Percentiles rank a stretch among this genome's conserved stretches.
Conservation (phyloP, 2,888 invertebrate genomes). For the Agrotis ipsilon region DNA sequence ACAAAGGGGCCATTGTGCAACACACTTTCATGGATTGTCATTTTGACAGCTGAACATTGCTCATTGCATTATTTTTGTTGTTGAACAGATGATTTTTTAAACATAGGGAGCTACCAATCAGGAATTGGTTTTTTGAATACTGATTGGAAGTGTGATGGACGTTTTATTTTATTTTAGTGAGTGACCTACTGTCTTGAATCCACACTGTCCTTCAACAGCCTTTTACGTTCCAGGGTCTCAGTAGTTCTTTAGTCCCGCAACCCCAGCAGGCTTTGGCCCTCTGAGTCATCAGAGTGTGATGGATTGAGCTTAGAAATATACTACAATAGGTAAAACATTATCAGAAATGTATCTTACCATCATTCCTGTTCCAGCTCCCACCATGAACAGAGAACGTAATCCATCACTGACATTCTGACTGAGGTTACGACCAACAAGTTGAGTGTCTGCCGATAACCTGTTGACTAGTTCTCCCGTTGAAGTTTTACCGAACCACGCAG, state of each 20-base stretch:
- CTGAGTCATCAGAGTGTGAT: no score
- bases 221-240: no score
- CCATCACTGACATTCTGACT: slow-evolving; percentile 99
- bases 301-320: not conserved
- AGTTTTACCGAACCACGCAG: slow-evolving; percentile 97
- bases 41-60: not conserved
- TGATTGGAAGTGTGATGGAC: not conserved
- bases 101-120: no score
- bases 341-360: slow-evolving; percentile 92
- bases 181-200: no score
- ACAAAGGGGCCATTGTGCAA: not conserved
- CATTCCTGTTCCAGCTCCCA: slow-evolving; percentile 97
- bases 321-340: no score
- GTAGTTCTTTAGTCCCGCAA: no score
- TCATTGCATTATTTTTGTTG: not conserved
- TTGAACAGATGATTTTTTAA: not conserved
- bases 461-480: slow-evolving; percentile 98
- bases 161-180: no score
- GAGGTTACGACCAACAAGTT: slow-evolving; percentile 97
- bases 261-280: no score
- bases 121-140: not conserved
- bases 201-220: no score
- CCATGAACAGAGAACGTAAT: slow-evolving; percentile 96
- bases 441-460: slow-evolving; percentile 97
- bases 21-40: not conserved